Conservation (phyloP, 1,140 invertebrate genomes). For the Neodiprion lecontei region DNA sequence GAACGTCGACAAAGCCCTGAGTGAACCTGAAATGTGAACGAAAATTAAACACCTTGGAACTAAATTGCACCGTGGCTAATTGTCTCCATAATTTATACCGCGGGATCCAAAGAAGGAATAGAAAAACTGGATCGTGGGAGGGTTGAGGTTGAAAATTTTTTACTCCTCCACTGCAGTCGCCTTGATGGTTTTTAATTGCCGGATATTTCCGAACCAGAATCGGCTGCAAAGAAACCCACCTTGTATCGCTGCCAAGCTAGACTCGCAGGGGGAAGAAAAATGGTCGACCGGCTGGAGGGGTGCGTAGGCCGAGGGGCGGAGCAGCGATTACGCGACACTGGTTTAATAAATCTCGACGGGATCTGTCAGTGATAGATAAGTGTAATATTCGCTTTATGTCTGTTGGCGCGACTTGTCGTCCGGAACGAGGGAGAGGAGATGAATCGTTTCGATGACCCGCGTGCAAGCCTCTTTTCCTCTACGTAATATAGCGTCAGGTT, state of each 20-base stretch:
- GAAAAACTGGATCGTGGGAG: no score
- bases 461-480: neutral
- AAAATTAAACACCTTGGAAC: constrained; percentile 9
- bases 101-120: no score
- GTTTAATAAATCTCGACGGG: constrained; percentile 10
- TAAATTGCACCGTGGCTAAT: neutral
- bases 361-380: constrained; percentile 7
- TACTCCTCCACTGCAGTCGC: no score
- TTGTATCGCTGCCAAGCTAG: no score
- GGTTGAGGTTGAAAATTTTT: no score
- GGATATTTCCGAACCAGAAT: no score
- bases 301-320: neutral
- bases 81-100: neutral
- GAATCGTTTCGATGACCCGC: constrained; percentile 2
- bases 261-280: no score
- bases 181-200: neutral
- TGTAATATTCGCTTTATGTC: neutral
- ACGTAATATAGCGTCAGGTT: neutral
- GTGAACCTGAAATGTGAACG: constrained; percentile 74
- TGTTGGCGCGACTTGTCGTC: neutral
- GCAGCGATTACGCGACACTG: constrained; percentile 10
- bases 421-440: neutral
- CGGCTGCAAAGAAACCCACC: no score
- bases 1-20: constrained; percentile 88
- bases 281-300: no score